These are phyloP conservation scores for Cephus runcator DNA, from an alignment of 2,888 invertebrate genomes.

Conservation along the genomic window DNA sequence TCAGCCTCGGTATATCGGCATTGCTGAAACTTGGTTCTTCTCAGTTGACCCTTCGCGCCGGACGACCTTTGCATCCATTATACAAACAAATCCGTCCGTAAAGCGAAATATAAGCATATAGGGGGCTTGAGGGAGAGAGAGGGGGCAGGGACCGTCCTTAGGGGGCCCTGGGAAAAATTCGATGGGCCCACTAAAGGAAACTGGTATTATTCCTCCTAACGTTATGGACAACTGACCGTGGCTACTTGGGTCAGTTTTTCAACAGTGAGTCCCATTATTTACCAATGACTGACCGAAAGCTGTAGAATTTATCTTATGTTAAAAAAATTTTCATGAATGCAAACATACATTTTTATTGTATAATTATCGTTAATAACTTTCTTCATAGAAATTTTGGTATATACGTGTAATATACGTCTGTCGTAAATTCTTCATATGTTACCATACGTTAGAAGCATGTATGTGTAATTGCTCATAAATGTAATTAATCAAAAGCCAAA, in stretches of 20 bases:
- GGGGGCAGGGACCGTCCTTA: constrained; percentile 1
- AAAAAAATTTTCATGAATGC: neutral
- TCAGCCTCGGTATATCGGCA: neutral
- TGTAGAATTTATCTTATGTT: neutral
- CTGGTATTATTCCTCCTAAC: constrained; percentile 33
- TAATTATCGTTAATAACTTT: neutral
- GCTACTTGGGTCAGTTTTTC: constrained; percentile 7
- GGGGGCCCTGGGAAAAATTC: constrained; percentile 40
- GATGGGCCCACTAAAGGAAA: constrained; percentile 43
- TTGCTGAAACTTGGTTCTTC: constrained; percentile 12
- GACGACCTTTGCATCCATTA: constrained; percentile 1
- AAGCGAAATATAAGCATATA: constrained; percentile 4
- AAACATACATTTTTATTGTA: neutral
- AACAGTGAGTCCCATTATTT: neutral
- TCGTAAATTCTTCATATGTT: neutral
- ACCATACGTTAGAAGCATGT: neutral
- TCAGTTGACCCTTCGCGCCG: constrained; percentile 4
- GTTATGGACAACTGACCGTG: constrained; percentile 21
- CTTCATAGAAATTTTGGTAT: neutral
- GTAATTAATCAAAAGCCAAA: neutral
- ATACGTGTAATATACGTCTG: neutral
- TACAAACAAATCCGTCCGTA: constrained; percentile 9
- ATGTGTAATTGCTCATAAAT: neutral
- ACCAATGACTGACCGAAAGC: neutral
- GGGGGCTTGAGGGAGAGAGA: neutral